Conservation (phyloP, 2,113 vertebrate species). For the Pseudois nayaur region DNA sequence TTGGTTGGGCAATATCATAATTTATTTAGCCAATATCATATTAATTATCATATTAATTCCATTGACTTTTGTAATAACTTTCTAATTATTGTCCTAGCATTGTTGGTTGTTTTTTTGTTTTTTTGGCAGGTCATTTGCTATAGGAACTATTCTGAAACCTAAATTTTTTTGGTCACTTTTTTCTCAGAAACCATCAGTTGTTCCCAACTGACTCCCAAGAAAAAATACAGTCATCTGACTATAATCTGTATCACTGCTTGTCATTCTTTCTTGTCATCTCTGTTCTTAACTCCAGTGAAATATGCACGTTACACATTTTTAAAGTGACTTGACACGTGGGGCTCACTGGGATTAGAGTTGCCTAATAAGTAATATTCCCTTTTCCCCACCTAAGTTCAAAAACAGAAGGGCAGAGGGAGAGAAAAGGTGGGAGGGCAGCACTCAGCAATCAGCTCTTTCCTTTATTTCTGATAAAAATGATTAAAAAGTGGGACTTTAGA, state of each 20-base stretch:
- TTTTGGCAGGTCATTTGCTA: not conserved
- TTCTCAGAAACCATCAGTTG: not conserved
- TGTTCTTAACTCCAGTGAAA: not conserved
- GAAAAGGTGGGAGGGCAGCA: not conserved
- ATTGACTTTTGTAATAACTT: not conserved
- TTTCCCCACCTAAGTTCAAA: not conserved
- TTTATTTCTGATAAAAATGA: not conserved
- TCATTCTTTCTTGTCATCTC: not conserved
- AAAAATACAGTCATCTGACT: not conserved
- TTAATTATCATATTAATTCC: not conserved
- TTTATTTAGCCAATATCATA: not conserved
- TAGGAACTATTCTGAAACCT: slow-evolving; percentile 10
- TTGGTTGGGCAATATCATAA: not conserved
- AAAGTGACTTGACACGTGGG: not conserved
- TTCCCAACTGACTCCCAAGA: not conserved
- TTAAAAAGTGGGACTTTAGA: not conserved
- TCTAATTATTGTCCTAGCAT: not conserved
- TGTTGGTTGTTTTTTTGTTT: not conserved
- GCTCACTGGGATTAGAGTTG: not conserved
- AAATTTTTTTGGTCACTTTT: not conserved
- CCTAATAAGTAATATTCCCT: not conserved
- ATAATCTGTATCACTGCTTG: not conserved
- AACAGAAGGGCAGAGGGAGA: not conserved
- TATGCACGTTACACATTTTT: not conserved
- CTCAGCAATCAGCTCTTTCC: not conserved